These are phyloP conservation scores for Steinernema khuongi DNA, from an alignment of 1,140 invertebrate genomes.

Conservation along the genomic window DNA sequence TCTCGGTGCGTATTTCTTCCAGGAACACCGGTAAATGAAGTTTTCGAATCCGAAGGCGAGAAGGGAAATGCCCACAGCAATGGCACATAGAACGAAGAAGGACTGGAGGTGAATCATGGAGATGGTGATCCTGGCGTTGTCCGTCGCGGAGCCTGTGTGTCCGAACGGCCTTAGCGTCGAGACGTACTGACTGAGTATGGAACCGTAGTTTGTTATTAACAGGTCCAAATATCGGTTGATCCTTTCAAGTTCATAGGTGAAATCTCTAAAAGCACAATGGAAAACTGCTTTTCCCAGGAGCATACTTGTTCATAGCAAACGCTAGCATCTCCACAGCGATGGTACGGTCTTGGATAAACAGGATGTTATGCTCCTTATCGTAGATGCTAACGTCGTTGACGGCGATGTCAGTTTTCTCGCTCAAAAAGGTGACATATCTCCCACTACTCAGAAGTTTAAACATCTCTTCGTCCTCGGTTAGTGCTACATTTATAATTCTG, in stretches of 20 bases:
- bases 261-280: neutral
- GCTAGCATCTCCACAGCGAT: neutral
- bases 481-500: slow-evolving; percentile 4
- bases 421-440: neutral
- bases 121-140: slow-evolving; percentile 12
- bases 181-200: neutral
- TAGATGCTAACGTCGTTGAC: neutral
- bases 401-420: neutral
- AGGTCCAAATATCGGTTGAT: neutral
- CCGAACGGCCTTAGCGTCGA: neutral
- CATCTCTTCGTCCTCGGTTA: neutral
- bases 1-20: neutral
- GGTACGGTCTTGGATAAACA: neutral
- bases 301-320: slow-evolving; percentile 1
- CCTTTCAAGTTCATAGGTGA: neutral
- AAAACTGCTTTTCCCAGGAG: neutral
- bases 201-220: neutral
- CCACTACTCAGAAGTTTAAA: neutral
- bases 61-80: neutral
- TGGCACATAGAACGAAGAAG: neutral
- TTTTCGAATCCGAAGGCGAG: neutral
- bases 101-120: slow-evolving; percentile 5
- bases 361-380: neutral
- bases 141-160: neutral
- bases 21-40: neutral